Evolutionary conservation across 2,888 invertebrate species (phyloP).

Genomic region (Drosophila atroscutellata): DNA sequence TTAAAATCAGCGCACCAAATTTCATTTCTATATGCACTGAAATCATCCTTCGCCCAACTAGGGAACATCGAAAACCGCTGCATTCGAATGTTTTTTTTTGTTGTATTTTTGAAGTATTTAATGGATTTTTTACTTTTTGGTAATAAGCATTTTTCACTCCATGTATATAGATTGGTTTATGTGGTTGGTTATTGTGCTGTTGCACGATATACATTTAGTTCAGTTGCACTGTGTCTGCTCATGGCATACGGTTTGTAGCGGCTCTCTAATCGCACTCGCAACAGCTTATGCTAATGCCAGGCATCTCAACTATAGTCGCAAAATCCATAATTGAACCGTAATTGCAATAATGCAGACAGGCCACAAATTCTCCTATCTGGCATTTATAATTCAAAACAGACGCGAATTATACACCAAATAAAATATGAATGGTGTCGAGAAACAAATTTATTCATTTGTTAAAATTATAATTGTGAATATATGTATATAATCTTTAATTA

Average conservation of each 20-base stretch:
- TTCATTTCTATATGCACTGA: constrained; percentile 43
- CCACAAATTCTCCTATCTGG: constrained; percentile 23
- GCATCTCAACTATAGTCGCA: constrained; percentile 28
- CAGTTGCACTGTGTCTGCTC: constrained; percentile 42
- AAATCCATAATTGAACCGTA: constrained; percentile 65
- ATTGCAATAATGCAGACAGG: constrained; percentile 53
- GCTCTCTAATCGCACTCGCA: constrained; percentile 54
- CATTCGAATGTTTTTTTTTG: constrained; percentile 6
- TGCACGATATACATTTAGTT: background rate
- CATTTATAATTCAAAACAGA: constrained; percentile 20
- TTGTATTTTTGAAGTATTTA: constrained; percentile 3
- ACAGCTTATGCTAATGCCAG: constrained; percentile 61
- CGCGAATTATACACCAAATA: background rate
- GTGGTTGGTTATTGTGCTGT: constrained; percentile 44
- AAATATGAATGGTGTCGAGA: constrained; percentile 11
- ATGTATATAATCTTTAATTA: constrained; percentile 15
- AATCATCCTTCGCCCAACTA: background rate
- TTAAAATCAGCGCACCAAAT: constrained; percentile 72
- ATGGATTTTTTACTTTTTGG: background rate
- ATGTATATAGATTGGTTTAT: constrained; percentile 10
- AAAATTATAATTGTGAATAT: constrained; percentile 21
- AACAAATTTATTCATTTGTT: constrained; percentile 25
- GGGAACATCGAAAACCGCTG: constrained; percentile 43
- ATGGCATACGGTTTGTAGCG: constrained; percentile 34
- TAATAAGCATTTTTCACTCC: constrained; percentile 13